phyloP scores from a whole-genome alignment of 2,797 vertebrate genomes.

The Clarias platycephalus region DNA sequence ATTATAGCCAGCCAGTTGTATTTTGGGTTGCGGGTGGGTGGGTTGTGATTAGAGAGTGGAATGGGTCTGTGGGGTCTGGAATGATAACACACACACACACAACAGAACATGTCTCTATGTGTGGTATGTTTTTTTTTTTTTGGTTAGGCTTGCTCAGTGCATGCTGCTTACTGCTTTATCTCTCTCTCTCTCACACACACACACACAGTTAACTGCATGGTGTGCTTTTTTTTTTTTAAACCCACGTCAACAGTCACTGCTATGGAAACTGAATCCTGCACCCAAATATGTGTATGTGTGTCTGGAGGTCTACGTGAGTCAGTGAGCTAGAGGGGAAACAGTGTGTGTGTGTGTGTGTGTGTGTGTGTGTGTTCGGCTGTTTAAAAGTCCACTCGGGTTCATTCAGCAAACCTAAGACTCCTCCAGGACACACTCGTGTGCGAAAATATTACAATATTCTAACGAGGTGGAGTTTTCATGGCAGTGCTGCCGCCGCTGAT shows the following conservation, averaged over 20 bases:
- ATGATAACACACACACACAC: slow-evolving; percentile 29
- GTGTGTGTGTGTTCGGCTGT: slow-evolving; percentile 49
- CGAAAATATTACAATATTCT: not conserved
- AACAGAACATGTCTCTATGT: slow-evolving; percentile 44
- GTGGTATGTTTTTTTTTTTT: slow-evolving; percentile 43
- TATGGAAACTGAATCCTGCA: slow-evolving; percentile 71
- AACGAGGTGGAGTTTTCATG: not conserved
- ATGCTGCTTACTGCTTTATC: slow-evolving; percentile 52
- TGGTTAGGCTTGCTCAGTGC: slow-evolving; percentile 56
- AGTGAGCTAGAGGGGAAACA: not conserved
- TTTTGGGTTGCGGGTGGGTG: slow-evolving; percentile 47
- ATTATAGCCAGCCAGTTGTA: slow-evolving; percentile 70
- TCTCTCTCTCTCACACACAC: slow-evolving; percentile 19
- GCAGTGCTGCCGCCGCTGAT: slow-evolving; percentile 15
- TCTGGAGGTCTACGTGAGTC: slow-evolving; percentile 53
- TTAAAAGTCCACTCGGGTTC: not conserved
- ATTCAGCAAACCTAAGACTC: not conserved
- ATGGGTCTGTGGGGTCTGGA: slow-evolving; percentile 63
- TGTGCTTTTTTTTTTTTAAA: slow-evolving; percentile 64
- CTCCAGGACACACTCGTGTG: slow-evolving; percentile 11
- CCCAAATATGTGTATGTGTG: slow-evolving; percentile 62
- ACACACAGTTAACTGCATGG: slow-evolving; percentile 39
- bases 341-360: not conserved
- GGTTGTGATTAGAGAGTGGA: slow-evolving; percentile 65
- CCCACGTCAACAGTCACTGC: slow-evolving; percentile 68